Percentiles rank a stretch among this genome's conserved stretches.
These are phyloP conservation scores for Rhagium mordax DNA, from an alignment of 2,888 invertebrate genomes.

Conservation along the genomic window DNA sequence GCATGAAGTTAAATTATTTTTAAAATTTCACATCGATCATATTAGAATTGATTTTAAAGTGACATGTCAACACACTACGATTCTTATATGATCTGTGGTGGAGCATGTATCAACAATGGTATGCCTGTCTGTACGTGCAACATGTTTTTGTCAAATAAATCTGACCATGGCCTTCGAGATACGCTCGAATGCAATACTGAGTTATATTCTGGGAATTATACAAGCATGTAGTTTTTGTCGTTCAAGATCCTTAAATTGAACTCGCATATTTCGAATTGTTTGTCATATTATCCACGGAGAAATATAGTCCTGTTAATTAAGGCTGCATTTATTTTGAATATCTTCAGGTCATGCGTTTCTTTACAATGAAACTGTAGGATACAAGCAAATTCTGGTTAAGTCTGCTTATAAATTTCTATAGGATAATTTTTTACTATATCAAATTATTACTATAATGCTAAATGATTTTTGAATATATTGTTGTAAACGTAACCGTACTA, in stretches of 20 bases:
- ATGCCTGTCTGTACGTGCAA: conserved; percentile 16
- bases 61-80: conserved; percentile 7
- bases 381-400: no score
- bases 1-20: no score
- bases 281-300: conserved; percentile 20
- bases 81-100: background rate
- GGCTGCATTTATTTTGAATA: no score
- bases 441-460: no score
- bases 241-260: conserved; percentile 19
- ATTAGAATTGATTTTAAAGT: background rate
- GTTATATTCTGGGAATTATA: conserved; percentile 44
- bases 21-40: no score
- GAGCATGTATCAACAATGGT: conserved; percentile 16
- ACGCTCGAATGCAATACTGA: conserved; percentile 47
- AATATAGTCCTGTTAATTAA: background rate
- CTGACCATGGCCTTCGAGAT: conserved; percentile 28
- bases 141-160: conserved; percentile 26
- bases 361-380: no score
- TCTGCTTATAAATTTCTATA: no score
- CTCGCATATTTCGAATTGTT: conserved; percentile 23
- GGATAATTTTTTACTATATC: no score
- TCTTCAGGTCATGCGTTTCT: no score
- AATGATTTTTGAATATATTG: no score
- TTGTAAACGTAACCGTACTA: background rate
- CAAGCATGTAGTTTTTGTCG: conserved; percentile 22